Conservation (phyloP, 2,113 vertebrate species). For the Lepus europaeus region DNA sequence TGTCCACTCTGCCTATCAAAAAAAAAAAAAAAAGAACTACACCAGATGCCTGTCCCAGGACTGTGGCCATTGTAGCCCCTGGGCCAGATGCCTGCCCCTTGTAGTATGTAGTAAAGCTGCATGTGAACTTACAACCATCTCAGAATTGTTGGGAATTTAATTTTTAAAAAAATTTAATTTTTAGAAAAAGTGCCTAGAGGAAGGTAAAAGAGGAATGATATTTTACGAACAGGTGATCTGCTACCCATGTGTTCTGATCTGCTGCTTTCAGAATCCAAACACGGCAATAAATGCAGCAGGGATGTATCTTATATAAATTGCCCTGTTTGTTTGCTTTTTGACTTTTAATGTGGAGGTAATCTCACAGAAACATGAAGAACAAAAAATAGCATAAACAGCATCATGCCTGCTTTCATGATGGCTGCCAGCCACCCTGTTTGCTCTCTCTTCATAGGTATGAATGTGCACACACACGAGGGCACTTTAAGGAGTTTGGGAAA, state of each 20-base stretch:
- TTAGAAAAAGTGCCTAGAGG: not conserved
- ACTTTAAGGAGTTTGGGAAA: no score
- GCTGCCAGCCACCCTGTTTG: accelerated
- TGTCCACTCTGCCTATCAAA: no score
- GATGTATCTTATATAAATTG: accelerated
- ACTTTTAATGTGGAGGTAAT: not conserved
- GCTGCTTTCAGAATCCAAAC: not conserved
- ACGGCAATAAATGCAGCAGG: accelerated
- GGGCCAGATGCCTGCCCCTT: no score
- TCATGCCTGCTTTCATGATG: accelerated
- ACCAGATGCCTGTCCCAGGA: no score
- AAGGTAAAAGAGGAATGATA: not conserved
- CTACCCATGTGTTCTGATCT: not conserved
- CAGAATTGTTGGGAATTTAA: not conserved
- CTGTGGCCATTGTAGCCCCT: no score
- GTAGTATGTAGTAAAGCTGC: not conserved
- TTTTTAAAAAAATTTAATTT: no score
- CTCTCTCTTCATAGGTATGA: not conserved
- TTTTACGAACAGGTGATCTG: not conserved
- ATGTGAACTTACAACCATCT: not conserved
- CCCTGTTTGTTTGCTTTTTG: not conserved
- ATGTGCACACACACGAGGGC: no score
- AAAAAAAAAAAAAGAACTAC: no score
- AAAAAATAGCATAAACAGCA: not conserved
- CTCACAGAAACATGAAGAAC: not conserved